Evolutionary conservation across 2,797 vertebrate species (phyloP), one percentile per base, ranked within the genome.

Genomic region (Pseudomugil gertrudae): DNA sequence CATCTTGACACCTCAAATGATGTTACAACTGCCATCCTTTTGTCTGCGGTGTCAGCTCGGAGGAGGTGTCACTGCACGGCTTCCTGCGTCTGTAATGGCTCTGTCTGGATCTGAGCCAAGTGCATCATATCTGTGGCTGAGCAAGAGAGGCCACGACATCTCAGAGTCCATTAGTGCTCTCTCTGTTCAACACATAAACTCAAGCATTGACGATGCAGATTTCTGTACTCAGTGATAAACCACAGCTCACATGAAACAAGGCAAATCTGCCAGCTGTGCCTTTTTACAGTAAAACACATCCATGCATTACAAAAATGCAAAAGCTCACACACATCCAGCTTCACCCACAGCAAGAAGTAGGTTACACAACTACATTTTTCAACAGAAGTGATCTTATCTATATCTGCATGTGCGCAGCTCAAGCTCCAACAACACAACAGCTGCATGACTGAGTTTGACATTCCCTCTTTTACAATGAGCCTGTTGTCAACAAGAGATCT

Each of bases 361-460:
- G 82, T 87, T 87, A 78, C 78, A 80, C 82, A 87, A 85, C 77
- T 66, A 47, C 58, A 58, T 27, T 83, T 78, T 83, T 63, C 69
- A 70, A 70, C 84, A 84, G 69, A 79, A 75, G 69, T 61, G 87
- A 90, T 89, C 82, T 88, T 90, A 90, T 92, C 87, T 83, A 56
- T 63, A 15, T 26, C 74, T 85, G 74, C 78, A 76, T 75, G 83
- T 82, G 84, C 84, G 86, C 72, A 63, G 72, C 23, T 60, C 57
- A 58, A 56, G 78, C 73, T 70, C 59, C 72, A 80, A 71, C 72
- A 83, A 74, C 73, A 76, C 52, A 80, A 81, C 87, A 86, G 90
- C 78, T 88, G 83, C 80, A 76, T 79, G 87, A 81, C 83, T 79
- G 71, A 83, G 63, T 87, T 74, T 86, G 81, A 84, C 82, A 63